Conservation (phyloP, 2,113 vertebrate genomes). For the Carettochelys insculpta region DNA sequence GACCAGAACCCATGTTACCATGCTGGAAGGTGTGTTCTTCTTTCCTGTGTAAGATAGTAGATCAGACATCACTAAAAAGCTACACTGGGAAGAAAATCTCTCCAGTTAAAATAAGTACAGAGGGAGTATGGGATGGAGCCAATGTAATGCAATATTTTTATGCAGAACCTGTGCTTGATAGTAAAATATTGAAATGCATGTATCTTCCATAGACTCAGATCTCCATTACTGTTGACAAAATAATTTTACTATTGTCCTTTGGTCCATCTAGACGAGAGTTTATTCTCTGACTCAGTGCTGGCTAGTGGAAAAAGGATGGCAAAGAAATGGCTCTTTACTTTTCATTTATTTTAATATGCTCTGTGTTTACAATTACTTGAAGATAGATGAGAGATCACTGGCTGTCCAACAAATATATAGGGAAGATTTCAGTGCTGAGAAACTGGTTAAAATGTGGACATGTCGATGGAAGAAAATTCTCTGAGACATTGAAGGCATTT, state of each 20-base stretch:
- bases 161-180: not conserved
- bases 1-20: not conserved
- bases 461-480: not conserved
- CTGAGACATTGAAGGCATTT: not conserved
- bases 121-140: no score
- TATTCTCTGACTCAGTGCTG: not conserved
- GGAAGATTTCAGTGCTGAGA: slow-evolving; percentile 7
- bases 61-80: not conserved
- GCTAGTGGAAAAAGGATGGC: not conserved
- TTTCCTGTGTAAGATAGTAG: not conserved
- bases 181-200: not conserved
- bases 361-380: slow-evolving; percentile 10
- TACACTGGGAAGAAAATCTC: not conserved
- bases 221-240: not conserved
- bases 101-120: not conserved
- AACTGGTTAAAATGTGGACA: not conserved
- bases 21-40: not conserved
- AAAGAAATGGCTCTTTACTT: not conserved
- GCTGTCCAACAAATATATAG: not conserved
- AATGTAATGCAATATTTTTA: not conserved
- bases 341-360: not conserved
- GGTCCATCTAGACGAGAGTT: not conserved
- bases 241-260: not conserved
- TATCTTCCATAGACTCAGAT: not conserved
- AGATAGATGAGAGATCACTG: not conserved